A percentile compares a stretch with the other conserved stretches of the same genome.
phyloP scores from a whole-genome alignment of 2,113 vertebrate genomes.

The Dicrurus megarhynchus region DNA sequence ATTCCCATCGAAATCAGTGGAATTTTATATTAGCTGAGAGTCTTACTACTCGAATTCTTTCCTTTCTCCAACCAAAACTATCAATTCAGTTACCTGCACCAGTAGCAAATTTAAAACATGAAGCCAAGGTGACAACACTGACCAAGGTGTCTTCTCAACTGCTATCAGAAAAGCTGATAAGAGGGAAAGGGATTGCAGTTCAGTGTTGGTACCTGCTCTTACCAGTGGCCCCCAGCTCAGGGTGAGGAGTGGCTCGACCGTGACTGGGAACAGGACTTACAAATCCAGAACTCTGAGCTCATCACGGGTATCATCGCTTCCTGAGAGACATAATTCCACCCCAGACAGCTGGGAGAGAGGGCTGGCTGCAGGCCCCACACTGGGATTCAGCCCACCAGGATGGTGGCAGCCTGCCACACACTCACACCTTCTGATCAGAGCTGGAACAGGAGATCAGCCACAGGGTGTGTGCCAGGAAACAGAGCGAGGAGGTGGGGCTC shows the following conservation, averaged over 20 bases:
- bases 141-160: neutral
- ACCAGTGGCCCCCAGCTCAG: neutral
- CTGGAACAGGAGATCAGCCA: neutral
- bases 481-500: neutral
- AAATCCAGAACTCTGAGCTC: neutral
- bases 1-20: neutral
- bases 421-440: neutral
- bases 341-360: neutral
- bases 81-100: neutral
- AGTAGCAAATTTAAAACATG: neutral
- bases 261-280: neutral
- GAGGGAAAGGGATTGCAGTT: neutral
- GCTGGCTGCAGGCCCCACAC: neutral
- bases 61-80: neutral
- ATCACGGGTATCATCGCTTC: neutral
- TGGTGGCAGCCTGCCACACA: fast-evolving
- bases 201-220: neutral
- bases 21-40: neutral
- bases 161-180: too few relatives aligned
- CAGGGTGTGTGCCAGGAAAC: neutral
- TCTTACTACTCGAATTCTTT: neutral
- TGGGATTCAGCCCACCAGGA: neutral
- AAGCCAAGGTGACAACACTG: neutral
- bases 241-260: neutral
- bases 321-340: neutral